Evolutionary conservation across 2,888 invertebrate genomes (phyloP), one percentile per base, ranked within the genome.

Genomic region (Pharmacophagus antenor): DNA sequence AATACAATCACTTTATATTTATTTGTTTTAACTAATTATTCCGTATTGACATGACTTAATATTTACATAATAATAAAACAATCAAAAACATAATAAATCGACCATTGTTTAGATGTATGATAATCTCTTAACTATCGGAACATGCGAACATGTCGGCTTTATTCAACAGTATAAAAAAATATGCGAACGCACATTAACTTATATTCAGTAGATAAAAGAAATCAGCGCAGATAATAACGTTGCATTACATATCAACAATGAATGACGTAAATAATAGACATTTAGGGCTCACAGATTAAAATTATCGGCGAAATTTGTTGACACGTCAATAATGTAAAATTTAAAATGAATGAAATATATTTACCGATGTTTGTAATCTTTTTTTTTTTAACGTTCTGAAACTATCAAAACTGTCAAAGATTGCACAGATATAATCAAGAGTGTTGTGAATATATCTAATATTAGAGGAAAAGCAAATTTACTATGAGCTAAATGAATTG

Each of bases 161-260:
- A 17, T 1, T 21, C 21, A 15, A 15, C 17, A n/a, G 6, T 21
- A 37, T 51, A 37, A 2, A 21, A 41, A 23, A 18, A n/a, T 4
- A 27, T 4, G 15, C 27, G 27, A 25, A 17, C 37, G 23, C 15
- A 10, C 52, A 17, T 20, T 27, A 27, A 56, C 51, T 56, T 56
- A 47, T 61, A 61, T 56, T 18, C 4, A n/a, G 21, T n/a, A 51
- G 60, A 61, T 62, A 58, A 57, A 17, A 25, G 12, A 50, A 49
- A 50, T 54, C 21, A 42, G 46, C 46, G 54, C 20, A 62, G 54
- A 62, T 58, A 54, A 58, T 50, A n/a, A 61, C 48, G 46, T 41
- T 42, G 31, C 31, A 46, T 17, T 44, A 52, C 27, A 42, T 57
- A 46, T 47, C 25, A 48, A 44, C 56, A 25, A n/a, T 7, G 0